Base-by-base conservation (phyloP, 1,140 invertebrate genomes). In the Drosophila parabipectinata region DNA sequence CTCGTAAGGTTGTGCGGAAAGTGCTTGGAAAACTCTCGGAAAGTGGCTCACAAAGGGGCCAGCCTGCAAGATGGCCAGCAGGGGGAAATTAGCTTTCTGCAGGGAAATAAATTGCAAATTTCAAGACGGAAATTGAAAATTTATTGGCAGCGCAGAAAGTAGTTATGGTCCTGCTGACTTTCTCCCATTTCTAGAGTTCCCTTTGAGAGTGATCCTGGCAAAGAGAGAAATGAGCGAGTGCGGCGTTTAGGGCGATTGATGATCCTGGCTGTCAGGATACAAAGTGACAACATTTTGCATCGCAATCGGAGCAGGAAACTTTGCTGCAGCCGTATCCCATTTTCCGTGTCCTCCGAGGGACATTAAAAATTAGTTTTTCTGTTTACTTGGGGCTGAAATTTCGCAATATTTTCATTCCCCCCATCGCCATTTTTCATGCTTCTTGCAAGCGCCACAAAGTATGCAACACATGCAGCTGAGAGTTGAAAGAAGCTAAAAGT, bases 301-400 rank as follows among this genome's bases (percentile, higher is more conserved):
- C 30, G 54, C 72, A 74, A 74, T 75, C 72, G 37, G 53, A 30
- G 45, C 12, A 26, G 6, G 6, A 45, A 57, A 68, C 4, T 34
- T 73, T 37, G 9, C 44, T 3, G 34, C 34, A 9, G 14, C 9
- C 18, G 3, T 34, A 18, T n/a, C 10, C 26, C 8, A 5, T 14
- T 10, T 41, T 41, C 6, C 15, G 12, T 14, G 21, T 26, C 51
- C 73, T 32, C 0, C 24, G 15, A 9, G 32, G 41, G 45, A 34
- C 72, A 81, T 77, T 81, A 72, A 81, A 79, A 81, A 81, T 81
- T 81, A 60, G 78, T 81, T 81, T 76, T 62, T 48, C 71, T 79
- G 64, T 74, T 79, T 79, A 69, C 77, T 69, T 53, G 58, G 30
- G 28, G 47, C 59, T 64, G 41, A 55, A 74, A 64, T 55, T 75